These are phyloP conservation scores for Pseudocheirus occidentalis DNA, from an alignment of 2,797 vertebrate genomes.

Conservation along the genomic window DNA sequence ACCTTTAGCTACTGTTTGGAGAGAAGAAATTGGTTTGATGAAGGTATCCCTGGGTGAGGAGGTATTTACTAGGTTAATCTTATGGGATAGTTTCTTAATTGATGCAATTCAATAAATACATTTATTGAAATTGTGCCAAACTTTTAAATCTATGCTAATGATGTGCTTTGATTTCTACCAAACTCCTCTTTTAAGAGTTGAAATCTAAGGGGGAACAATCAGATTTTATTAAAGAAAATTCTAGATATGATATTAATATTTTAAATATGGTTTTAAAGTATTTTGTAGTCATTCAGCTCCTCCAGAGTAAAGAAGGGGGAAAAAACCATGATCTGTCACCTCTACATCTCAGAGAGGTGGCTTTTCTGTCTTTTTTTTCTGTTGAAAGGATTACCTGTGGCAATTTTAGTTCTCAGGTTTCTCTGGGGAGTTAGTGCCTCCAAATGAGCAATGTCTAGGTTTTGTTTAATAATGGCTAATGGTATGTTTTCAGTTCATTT, in stretches of 20 bases:
- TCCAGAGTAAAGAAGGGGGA: not conserved
- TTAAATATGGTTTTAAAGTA: not conserved
- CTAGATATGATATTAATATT: not conserved
- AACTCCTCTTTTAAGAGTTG: not conserved
- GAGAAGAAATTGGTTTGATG: not conserved
- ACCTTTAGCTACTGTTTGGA: not conserved
- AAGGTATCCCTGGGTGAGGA: not conserved
- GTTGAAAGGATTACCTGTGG: not conserved
- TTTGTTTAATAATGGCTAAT: not conserved
- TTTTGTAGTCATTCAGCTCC: constrained; percentile 1
- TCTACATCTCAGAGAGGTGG: not conserved
- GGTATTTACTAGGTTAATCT: not conserved
- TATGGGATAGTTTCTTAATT: not conserved
- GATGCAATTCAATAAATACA: not conserved
- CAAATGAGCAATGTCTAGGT: not conserved
- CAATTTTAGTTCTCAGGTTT: constrained; percentile 15
- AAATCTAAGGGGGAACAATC: not conserved
- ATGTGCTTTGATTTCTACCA: not conserved
- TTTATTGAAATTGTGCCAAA: not conserved
- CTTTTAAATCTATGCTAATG: not conserved
- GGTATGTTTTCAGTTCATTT: not conserved
- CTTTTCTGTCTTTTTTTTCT: constrained; percentile 15
- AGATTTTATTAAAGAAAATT: not conserved
- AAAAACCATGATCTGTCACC: not conserved
- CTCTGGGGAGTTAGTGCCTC: not conserved